These are phyloP conservation scores for Passer domesticus DNA, from an alignment of 2,113 vertebrate species.

Conservation along the genomic window DNA sequence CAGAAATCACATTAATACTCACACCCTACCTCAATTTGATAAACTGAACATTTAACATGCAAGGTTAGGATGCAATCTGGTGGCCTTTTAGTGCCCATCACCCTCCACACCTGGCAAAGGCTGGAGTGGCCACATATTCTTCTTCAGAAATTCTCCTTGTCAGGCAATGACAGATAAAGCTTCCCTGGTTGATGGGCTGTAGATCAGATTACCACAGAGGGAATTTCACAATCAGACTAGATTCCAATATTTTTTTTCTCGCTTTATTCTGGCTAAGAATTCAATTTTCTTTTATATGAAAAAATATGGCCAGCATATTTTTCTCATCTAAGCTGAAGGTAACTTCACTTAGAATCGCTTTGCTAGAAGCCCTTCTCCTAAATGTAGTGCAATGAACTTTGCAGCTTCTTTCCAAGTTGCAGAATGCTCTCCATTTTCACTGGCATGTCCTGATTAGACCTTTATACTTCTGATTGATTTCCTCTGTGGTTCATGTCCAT, in stretches of 20 bases:
- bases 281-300: slow-evolving; percentile 41
- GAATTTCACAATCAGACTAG: neutral
- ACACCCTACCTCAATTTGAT: neutral
- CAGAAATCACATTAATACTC: neutral
- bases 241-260: neutral
- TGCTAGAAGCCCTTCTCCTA: neutral
- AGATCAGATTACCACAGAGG: neutral
- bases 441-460: neutral
- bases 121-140: neutral
- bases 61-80: neutral
- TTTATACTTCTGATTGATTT: neutral
- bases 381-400: neutral
- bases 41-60: neutral
- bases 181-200: neutral
- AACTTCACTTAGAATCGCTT: neutral
- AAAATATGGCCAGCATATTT: slow-evolving; percentile 8
- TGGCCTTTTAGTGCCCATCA: neutral
- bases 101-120: neutral
- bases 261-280: slow-evolving; percentile 9
- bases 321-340: neutral
- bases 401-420: neutral
- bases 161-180: slow-evolving; percentile 9
- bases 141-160: neutral
- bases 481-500: neutral
- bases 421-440: neutral